Evolutionary conservation across 2,888 invertebrate genomes (phyloP), one percentile per base, ranked within the genome.

Genomic region (Anaspis maculata): DNA sequence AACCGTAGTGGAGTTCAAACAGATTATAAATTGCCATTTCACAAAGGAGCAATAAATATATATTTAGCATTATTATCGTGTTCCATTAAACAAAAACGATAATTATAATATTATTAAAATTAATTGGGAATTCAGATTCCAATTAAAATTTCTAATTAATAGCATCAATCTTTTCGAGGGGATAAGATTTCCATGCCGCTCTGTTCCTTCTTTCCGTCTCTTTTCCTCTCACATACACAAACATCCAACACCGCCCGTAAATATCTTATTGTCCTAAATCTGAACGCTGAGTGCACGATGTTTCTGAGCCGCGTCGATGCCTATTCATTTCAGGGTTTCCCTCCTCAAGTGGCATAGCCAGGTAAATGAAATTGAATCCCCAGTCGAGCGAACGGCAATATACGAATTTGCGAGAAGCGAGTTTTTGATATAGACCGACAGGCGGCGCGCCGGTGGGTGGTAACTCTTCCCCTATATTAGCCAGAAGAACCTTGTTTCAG

Each of bases 331-430:
- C 29, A 13, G 21, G 26, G 36, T n/a, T 24, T 33, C 30, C 15
- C 33, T 36, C 25, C 35, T 36, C 31, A 40, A 40, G 36, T 40
- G 36, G 40, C 32, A 35, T 21, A 27, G 27, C 42, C 45, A 51
- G 49, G 49, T 48, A 49, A 44, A 49, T 47, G 46, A 49, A 48
- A 51, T 49, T 49, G 48, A 49, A 49, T 42, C 33, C 12, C 31
- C 37, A 38, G 39, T 41, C 44, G 41, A 39, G 40, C 44, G 45
- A 44, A 45, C 36, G 39, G 38, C 35, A 41, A 41, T 41, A 38
- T 35, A 41, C 37, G 32, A 35, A 38, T 35, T 41, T 37, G 34
- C 35, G 34, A n/a, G n/a, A n/a, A n/a, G n/a, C n/a, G n/a, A 41
- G 41, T 41, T 41, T 41, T 37, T 35, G 41, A 38, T 38, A 35